Evolutionary conservation across 2,113 vertebrate genomes (phyloP).

Genomic region (Orthonyx spaldingii): DNA sequence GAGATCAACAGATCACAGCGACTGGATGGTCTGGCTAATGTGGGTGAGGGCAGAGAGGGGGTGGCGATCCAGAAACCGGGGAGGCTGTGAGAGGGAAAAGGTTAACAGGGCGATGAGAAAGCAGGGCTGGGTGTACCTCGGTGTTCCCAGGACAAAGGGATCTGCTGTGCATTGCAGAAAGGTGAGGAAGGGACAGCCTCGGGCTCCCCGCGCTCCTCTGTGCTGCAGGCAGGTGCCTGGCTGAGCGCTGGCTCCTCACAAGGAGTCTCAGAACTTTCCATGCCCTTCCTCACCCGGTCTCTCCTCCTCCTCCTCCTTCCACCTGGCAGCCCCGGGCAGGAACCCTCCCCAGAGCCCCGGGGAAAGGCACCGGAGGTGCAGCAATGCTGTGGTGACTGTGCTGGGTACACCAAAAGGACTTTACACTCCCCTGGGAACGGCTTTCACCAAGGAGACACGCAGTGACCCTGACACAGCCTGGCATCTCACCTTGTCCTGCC

Average conservation of each 20-base stretch:
- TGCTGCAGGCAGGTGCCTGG: neutral
- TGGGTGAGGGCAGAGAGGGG: neutral
- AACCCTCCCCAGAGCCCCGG: neutral
- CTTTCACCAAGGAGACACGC: neutral
- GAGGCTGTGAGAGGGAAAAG: neutral
- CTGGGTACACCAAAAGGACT: neutral
- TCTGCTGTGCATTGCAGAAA: slow-evolving; percentile 7
- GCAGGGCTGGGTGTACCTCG: neutral
- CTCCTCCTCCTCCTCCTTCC: neutral
- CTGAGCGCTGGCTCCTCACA: neutral
- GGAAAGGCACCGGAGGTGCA: neutral
- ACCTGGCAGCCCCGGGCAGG: neutral
- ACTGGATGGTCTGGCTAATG: neutral
- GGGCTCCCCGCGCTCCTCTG: neutral
- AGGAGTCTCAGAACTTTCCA: neutral
- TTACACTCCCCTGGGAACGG: neutral
- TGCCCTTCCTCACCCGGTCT: neutral
- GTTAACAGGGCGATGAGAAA: neutral
- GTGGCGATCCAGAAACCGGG: neutral
- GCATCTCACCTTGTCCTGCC: slow-evolving; percentile 24
- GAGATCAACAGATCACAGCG: neutral
- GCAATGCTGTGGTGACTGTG: neutral
- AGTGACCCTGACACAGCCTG: neutral
- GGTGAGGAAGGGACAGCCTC: slow-evolving; percentile 14
- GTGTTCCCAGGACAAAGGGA: slow-evolving; percentile 1